phyloP scores from a whole-genome alignment of 1,140 invertebrate genomes.

The Stenopsyche tienmushanensis region DNA sequence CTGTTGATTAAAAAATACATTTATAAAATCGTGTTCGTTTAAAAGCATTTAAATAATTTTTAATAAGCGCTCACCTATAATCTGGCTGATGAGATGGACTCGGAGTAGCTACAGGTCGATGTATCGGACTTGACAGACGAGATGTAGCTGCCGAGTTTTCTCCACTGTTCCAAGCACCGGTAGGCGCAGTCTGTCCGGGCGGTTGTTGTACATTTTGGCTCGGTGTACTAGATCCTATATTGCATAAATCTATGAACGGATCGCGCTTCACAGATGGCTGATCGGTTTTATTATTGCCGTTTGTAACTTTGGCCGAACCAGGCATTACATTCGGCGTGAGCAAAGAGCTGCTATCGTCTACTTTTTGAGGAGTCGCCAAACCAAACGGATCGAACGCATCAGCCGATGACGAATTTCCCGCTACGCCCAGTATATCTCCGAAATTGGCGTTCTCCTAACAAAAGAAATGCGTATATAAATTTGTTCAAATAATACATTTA shows the following conservation, averaged over 20 bases:
- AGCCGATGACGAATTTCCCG: background rate
- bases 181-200: background rate
- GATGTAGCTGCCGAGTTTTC: constrained; percentile 35
- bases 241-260: constrained; percentile 61
- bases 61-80: constrained; percentile 47
- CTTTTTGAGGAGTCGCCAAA: constrained; percentile 27
- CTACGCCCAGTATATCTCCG: constrained; percentile 20
- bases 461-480: background rate
- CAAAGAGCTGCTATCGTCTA: constrained; percentile 29
- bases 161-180: constrained; percentile 32
- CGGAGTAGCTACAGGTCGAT: constrained; percentile 45
- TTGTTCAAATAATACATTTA: too few relatives aligned
- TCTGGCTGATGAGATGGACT: constrained; percentile 56
- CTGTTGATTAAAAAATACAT: constrained; percentile 54
- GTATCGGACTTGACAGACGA: constrained; percentile 41
- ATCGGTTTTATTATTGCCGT: constrained; percentile 42
- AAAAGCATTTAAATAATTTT: constrained; percentile 1
- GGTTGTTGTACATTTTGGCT: constrained; percentile 19
- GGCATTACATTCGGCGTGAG: constrained; percentile 38
- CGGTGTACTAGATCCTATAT: constrained; percentile 45
- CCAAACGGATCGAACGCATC: constrained; percentile 38
- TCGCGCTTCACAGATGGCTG: constrained; percentile 42
- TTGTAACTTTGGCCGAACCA: constrained; percentile 19
- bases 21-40: background rate
- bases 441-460: constrained; percentile 19